Percentiles rank a stretch among this genome's conserved stretches.
Evolutionary conservation across 2,888 invertebrate genomes (phyloP).

Genomic region (Isoperla grammatica): DNA sequence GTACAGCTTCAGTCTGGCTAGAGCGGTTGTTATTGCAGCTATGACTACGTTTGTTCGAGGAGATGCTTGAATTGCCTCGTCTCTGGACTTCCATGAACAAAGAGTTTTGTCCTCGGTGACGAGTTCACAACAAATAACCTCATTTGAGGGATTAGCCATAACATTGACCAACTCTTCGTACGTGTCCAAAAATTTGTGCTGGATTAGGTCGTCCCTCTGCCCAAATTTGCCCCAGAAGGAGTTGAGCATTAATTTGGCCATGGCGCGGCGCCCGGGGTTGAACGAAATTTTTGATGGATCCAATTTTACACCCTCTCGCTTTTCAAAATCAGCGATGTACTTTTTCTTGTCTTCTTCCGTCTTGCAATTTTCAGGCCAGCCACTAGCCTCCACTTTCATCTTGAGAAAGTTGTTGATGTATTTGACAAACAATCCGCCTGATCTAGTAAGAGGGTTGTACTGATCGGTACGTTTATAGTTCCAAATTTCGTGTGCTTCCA

Average conservation of each 20-base stretch:
- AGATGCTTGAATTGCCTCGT: neutral
- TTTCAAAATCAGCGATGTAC: constrained; percentile 28
- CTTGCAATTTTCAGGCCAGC: constrained; percentile 33
- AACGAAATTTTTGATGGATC: constrained; percentile 21
- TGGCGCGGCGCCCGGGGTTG: constrained; percentile 29
- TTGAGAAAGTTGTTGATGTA: constrained; percentile 39
- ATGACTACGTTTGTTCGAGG: constrained; percentile 37
- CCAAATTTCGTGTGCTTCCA: neutral
- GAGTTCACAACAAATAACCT: neutral
- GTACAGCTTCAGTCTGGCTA: constrained; percentile 39
- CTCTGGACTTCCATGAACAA: neutral
- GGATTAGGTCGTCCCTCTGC: neutral
- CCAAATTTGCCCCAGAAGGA: constrained; percentile 32
- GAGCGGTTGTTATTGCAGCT: constrained; percentile 39
- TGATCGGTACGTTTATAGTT: neutral
- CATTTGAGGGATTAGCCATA: neutral
- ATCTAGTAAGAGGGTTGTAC: neutral
- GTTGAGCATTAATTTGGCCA: constrained; percentile 33
- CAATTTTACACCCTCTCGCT: constrained; percentile 24
- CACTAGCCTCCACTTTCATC: constrained; percentile 36
- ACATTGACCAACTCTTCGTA: neutral
- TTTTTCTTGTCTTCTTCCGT: constrained; percentile 24
- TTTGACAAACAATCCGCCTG: constrained; percentile 37
- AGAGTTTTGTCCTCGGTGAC: neutral
- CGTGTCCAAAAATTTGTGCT: neutral